Evolutionary conservation across 2,888 invertebrate genomes (phyloP).

Genomic region (Eristalinus aeneus): DNA sequence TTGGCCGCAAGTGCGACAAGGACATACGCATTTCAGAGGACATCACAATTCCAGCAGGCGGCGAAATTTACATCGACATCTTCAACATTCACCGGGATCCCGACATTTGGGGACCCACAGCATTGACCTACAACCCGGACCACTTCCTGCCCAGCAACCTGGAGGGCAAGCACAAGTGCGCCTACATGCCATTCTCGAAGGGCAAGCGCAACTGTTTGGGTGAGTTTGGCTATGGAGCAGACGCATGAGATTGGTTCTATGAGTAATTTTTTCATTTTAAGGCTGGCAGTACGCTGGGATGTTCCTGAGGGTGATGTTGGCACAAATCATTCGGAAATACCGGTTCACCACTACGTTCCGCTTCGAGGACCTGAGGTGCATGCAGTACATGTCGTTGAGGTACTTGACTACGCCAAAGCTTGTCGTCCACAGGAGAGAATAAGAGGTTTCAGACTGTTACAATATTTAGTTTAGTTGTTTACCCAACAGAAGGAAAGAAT

Average conservation of each 20-base stretch:
- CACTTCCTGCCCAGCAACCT: slow-evolving; percentile 72
- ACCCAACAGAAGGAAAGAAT: too few species aligned
- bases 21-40: slow-evolving; percentile 62
- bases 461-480: too few species aligned
- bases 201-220: slow-evolving; percentile 74
- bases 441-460: too few species aligned
- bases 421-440: slow-evolving; percentile 35
- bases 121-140: slow-evolving; percentile 72
- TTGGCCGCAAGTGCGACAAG: slow-evolving; percentile 59
- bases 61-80: slow-evolving; percentile 64
- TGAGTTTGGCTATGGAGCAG: slow-evolving; percentile 4
- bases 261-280: slow-evolving; percentile 9
- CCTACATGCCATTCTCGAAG: slow-evolving; percentile 74
- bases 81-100: slow-evolving; percentile 72
- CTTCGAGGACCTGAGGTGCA: slow-evolving; percentile 60
- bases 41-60: slow-evolving; percentile 64
- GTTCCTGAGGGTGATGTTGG: slow-evolving; percentile 55
- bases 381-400: slow-evolving; percentile 30
- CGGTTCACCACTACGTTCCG: slow-evolving; percentile 53
- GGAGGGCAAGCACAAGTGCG: slow-evolving; percentile 65
- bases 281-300: slow-evolving; percentile 72
- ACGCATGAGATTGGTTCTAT: not conserved
- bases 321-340: slow-evolving; percentile 64
- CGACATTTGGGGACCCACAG: slow-evolving; percentile 73
- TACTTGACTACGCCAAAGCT: slow-evolving; percentile 49